phyloP scores from a whole-genome alignment of 2,888 invertebrate species.

The Plemyria rubiginata region DNA sequence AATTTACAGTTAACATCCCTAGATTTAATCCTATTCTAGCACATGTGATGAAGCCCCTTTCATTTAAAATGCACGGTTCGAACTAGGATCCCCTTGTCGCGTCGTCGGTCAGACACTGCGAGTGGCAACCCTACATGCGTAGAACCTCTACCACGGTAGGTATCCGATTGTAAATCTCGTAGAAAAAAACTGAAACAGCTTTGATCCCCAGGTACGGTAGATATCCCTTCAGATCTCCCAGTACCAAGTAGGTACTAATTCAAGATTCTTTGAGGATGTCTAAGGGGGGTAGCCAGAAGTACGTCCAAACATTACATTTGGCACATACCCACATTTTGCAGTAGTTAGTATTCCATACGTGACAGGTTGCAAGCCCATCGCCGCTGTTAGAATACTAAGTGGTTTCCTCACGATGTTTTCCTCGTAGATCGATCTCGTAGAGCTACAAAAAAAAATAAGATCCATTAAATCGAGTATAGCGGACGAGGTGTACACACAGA shows the following conservation, averaged over 20 bases:
- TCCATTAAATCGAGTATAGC: constrained; percentile 43
- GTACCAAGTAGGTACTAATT: too few relatives aligned
- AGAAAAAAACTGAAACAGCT: too few relatives aligned
- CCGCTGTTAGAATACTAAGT: too few relatives aligned
- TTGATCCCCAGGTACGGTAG: too few relatives aligned
- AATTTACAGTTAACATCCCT: not conserved
- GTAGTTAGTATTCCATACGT: too few relatives aligned
- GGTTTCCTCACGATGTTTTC: too few relatives aligned
- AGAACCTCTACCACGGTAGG: constrained; percentile 50
- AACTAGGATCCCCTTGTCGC: not conserved
- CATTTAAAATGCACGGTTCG: constrained; percentile 4
- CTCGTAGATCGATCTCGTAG: constrained; percentile 48
- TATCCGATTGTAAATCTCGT: constrained; percentile 42
- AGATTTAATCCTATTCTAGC: not conserved
- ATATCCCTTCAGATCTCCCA: too few relatives aligned
- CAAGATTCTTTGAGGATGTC: too few relatives aligned
- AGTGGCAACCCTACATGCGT: constrained; percentile 28
- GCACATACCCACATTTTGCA: too few relatives aligned
- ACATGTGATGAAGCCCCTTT: not conserved
- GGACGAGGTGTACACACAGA: not conserved
- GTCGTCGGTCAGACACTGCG: not conserved
- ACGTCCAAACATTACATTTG: too few relatives aligned
- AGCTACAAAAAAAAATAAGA: constrained; percentile 69
- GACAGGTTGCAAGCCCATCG: too few relatives aligned
- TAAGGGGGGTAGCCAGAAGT: too few relatives aligned